Percentiles rank a stretch among this genome's conserved stretches.
phyloP scores from a whole-genome alignment of 2,888 invertebrate species.

The Ophioninae sp. region DNA sequence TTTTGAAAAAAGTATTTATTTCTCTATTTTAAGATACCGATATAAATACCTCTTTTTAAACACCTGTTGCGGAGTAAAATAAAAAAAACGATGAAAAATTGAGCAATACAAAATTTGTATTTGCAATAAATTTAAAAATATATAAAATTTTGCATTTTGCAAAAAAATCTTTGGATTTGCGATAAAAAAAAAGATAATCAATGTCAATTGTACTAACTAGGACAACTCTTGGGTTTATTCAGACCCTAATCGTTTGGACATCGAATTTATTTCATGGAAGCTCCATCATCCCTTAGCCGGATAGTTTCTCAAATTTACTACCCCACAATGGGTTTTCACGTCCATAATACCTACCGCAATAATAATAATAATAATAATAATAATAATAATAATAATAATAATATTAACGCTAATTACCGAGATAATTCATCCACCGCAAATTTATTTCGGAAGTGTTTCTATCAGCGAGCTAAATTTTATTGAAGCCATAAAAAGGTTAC shows the following conservation, averaged over 20 bases:
- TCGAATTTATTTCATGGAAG: neutral
- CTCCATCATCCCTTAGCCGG: neutral
- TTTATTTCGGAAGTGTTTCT: constrained; percentile 18
- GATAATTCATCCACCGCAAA: neutral
- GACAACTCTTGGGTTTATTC: neutral
- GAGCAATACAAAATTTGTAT: too few species aligned
- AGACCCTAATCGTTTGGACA: constrained; percentile 21
- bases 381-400: neutral
- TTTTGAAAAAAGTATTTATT: too few species aligned
- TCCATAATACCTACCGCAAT: constrained; percentile 3
- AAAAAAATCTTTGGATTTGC: too few species aligned
- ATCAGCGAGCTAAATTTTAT: constrained; percentile 51
- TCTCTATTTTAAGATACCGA: too few species aligned
- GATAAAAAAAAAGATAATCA: neutral
- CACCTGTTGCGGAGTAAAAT: too few species aligned
- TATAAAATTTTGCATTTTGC: too few species aligned
- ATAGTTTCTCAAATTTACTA: constrained; percentile 26
- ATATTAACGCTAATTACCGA: constrained; percentile 12
- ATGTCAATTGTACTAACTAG: neutral
- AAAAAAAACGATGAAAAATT: too few species aligned
- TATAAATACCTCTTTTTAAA: too few species aligned
- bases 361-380: neutral
- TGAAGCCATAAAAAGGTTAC: constrained; percentile 41
- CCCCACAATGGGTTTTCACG: constrained; percentile 11
- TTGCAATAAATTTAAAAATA: too few species aligned